Base-by-base conservation (phyloP, 2,113 vertebrate species). In the Pachyramphus minor region DNA sequence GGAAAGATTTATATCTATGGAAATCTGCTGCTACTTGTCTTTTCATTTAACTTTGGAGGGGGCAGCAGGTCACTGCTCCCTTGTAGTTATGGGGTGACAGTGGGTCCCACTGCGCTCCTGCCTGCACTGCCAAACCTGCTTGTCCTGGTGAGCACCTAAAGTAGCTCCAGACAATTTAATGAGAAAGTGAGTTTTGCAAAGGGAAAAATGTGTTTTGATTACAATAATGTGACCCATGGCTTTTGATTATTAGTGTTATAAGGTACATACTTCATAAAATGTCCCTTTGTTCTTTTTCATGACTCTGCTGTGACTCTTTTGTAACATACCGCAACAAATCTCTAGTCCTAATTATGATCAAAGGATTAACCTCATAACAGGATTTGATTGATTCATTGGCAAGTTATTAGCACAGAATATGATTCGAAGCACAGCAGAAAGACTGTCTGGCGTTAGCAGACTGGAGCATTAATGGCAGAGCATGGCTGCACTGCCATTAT, bases 321-420 rank as follows among this genome's bases (percentile, higher is more conserved):
- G 52, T 45, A 87, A 49, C 0, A 4, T 11, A 50, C 55, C 60
- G 68, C 3, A 27, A 78, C 74, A 92, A 75, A 90, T 64, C 62
- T 76, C 85, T 75, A 23, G 44, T 71, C 66, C 86, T 91, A 84
- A 94, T 92, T 89, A 92, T 5, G 52, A 91, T 96, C 86, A 80
- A 92, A 63, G 55, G 81, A 90, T 95, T 94, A 88, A 75, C 93
- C 75, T 95, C 28, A 0, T 92, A 75, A 59, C 39, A 89, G 84
- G 49, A 55, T 56, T 67, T 95, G 89, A 96, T 90, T 93, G 93
- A 95, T 89, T 91, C 68, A 87, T 97, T 96, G 67, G 81, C 66
- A 78, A 88, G 83, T 89, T 94, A 94, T 96, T 95, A 96, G 45
- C 76, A 77, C 44, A 85, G 93, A 90, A 78, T 94, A 47, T 76